Conservation (phyloP, 2,113 vertebrate genomes). For the Rhynchomys soricoides region DNA sequence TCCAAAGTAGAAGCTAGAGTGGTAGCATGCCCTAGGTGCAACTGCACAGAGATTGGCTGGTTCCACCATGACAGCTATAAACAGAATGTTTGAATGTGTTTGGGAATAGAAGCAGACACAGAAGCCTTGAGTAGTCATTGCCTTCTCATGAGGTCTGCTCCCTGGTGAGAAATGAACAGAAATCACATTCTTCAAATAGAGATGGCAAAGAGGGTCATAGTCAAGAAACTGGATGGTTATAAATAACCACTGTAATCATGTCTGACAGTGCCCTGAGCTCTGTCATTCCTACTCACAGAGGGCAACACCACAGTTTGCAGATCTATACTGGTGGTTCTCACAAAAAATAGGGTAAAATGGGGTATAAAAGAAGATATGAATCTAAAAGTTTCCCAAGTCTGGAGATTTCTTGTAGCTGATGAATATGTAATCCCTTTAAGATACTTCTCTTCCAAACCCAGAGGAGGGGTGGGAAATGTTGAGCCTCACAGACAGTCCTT, state of each 20-base stretch:
- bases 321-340: neutral
- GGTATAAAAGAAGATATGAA: neutral
- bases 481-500: neutral
- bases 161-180: neutral
- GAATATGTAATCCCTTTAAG: constrained; percentile 34
- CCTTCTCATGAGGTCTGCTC: constrained; percentile 22
- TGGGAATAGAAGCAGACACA: neutral
- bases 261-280: neutral
- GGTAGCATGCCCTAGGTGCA: neutral
- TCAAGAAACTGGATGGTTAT: neutral
- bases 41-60: accelerated
- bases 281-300: neutral
- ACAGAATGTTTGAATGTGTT: neutral
- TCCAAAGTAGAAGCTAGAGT: neutral
- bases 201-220: neutral
- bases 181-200: constrained; percentile 8
- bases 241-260: neutral
- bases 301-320: neutral
- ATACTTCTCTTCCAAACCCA: constrained; percentile 50
- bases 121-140: neutral
- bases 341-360: neutral
- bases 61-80: neutral
- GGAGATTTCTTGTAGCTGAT: constrained; percentile 1
- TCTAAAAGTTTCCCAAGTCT: neutral
- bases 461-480: neutral